Evolutionary conservation across 2,797 vertebrate species (phyloP), one percentile per base, ranked within the genome.

Genomic region (Lagocephalus sceleratus): DNA sequence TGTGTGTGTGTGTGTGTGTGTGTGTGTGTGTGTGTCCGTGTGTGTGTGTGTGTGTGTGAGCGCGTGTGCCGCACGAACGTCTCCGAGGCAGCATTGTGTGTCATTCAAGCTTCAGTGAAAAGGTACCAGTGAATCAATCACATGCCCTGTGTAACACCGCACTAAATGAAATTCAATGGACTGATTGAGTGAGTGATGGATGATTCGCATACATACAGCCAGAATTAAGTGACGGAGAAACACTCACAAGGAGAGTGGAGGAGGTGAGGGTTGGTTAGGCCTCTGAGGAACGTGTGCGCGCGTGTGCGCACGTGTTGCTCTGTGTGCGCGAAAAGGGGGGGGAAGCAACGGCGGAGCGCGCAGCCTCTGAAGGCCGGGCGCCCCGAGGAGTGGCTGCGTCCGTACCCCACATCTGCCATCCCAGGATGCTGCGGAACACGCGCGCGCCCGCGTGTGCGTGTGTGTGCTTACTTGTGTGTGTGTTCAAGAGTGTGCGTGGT

Each of bases 101-200:
- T 87, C 88, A 87, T 89, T 88, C 86, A 89, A 87, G 88, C 86
- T 88, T 86, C 84, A 87, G 80, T 87, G 82, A 81, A 87, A 87
- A 84, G 85, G 80, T 84, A 86, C 62, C 85, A 84, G 80, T 81
- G 85, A 89, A 89, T 88, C 88, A 89, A 89, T 89, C 88, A 88
- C 85, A 85, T 85, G 86, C 79, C 82, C 86, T 78, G 82, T 76
- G 83, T 88, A 89, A 87, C 88, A 83, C 81, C 62, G 64, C 83
- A 80, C 87, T 89, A 89, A 89, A 88, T 89, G 85, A 87, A 88
- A 89, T 87, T 86, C 87, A 88, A 89, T 86, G 85, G 82, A 85
- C 85, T 88, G 86, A 89, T 87, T 86, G 85, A 89, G 86, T 87
- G 88, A 87, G 85, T 87, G 88, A 89, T 85, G 84, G 85, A 88